Evolutionary conservation across 2,888 invertebrate species (phyloP), one percentile per base, ranked within the genome.

Genomic region (Pachymerium ferrugineum): DNA sequence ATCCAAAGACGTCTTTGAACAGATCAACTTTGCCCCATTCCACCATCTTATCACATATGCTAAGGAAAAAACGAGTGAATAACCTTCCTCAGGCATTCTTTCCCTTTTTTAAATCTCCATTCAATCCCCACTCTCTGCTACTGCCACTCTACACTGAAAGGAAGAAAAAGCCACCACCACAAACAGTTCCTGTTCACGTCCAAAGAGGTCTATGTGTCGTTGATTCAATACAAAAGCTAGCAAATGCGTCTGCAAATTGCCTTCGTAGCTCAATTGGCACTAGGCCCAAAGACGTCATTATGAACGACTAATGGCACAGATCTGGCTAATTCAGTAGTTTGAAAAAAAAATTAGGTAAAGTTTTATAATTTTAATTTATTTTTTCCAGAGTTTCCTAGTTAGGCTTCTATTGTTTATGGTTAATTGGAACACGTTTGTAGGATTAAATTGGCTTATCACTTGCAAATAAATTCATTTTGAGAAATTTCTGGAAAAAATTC

Each of bases 51-150:
- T 54, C 47, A 54, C 47, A 19, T 4, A 54, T 22, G 22, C 47
- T 54, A 54, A 54, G 47, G 47, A 54, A 54, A 54, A 54, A 54
- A 54, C 47, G 47, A 54, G 47, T 22, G 16, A 54, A 54, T 54
- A 8, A 54, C 16, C 47, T 54, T 54, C 47, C 19, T 54, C 47
- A 10, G 47, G 47, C 47, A 54, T 22, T 54, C 22, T 54, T 54
- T 54, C 16, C n/a, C n/a, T n/a, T n/a, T n/a, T n/a, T n/a, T n/a
- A n/a, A n/a, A n/a, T n/a, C n/a, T n/a, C n/a, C n/a, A n/a, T n/a
- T n/a, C n/a, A n/a, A n/a, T n/a, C n/a, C n/a, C n/a, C n/a, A n/a
- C n/a, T n/a, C n/a, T n/a, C n/a, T n/a, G n/a, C n/a, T n/a, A n/a
- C n/a, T 54, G 5, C 47, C 47, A n/a, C 47, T 54, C 22, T 54